Base-by-base conservation (phyloP, 2,113 vertebrate species). In the Mellivora capensis region DNA sequence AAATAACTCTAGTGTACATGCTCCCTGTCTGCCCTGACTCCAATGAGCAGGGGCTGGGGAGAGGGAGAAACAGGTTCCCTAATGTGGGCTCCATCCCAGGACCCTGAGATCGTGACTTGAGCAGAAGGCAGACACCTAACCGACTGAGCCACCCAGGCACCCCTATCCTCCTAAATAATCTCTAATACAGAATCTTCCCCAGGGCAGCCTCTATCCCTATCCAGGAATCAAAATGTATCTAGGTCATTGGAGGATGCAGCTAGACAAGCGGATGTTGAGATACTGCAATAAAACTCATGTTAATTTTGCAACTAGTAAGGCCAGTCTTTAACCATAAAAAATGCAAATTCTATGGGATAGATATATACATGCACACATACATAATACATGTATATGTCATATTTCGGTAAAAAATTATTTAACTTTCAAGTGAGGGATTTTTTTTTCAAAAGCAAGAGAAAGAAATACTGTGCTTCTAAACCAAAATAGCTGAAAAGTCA, bases 401-500 rank as follows among this genome's bases (percentile, higher is more conserved):
- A 62, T 87, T 54, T 81, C 39, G 39, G 4, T n/a, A 39, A 47
- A 20, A 62, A 95, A 69, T 86, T 52, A 81, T 57, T 92, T 85
- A 61, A 82, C 91, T 94, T 86, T 81, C 67, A 93, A 44, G 21
- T 52, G 57, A 90, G 25, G 25, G 29, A 39, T 85, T 49, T 76
- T 88, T 76, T 61, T 7, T 47, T 47, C 23, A 77, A n/a, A 3
- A 39, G 15, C 80, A 76, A 93, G 49, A 76, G 29, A 87, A 90
- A 49, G 82, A 90, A 67, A 14, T 69, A 37, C 12, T 69, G 67
- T 18, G 25, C 42, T 21, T 74, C 47, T 94, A 76, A 81, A 89
- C 67, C 31, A 86, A 93, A 92, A 76, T 86, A 86, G 20, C 34
- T 85, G 71, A 94, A 97, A 91, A 67, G 8, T 59, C n/a, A 42